These are phyloP conservation scores for Apotomis capreana DNA, from an alignment of 2,888 invertebrate species.

Conservation along the genomic window DNA sequence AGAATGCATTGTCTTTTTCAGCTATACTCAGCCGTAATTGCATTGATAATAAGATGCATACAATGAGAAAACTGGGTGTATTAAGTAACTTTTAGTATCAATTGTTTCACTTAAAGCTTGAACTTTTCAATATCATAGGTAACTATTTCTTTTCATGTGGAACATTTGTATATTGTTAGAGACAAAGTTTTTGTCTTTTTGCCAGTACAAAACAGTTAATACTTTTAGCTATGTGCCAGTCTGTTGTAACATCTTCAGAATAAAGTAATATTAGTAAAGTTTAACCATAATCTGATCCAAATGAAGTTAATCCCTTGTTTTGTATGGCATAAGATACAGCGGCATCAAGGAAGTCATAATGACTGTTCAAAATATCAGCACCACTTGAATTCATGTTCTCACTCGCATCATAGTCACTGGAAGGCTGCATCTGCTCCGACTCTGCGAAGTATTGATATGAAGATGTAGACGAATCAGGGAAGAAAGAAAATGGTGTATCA, in stretches of 20 bases:
- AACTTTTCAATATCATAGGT: background rate
- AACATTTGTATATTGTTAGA: background rate
- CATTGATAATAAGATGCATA: constrained; percentile 1
- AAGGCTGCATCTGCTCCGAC: constrained; percentile 52
- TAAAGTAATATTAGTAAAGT: constrained; percentile 13
- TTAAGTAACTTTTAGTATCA: constrained; percentile 11
- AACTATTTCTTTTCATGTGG: no score
- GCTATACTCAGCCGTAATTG: background rate
- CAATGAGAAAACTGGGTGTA: background rate
- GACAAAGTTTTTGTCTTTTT: background rate
- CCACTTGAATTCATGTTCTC: constrained; percentile 52
- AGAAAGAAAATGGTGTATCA: constrained; percentile 55
- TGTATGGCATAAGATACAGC: constrained; percentile 90
- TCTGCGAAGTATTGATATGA: constrained; percentile 59
- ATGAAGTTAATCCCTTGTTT: constrained; percentile 86
- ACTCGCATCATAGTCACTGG: constrained; percentile 53
- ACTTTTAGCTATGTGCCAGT: constrained; percentile 10
- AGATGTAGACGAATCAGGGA: constrained; percentile 57
- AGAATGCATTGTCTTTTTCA: constrained; percentile 21
- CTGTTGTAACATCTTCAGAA: constrained; percentile 1
- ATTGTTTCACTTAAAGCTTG: background rate
- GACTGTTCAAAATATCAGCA: constrained; percentile 55
- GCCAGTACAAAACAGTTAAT: background rate
- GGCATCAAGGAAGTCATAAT: constrained; percentile 86
- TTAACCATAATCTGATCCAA: constrained; percentile 76